Evolutionary conservation across 2,888 invertebrate species (phyloP).

Genomic region (Tenodera sinensis): DNA sequence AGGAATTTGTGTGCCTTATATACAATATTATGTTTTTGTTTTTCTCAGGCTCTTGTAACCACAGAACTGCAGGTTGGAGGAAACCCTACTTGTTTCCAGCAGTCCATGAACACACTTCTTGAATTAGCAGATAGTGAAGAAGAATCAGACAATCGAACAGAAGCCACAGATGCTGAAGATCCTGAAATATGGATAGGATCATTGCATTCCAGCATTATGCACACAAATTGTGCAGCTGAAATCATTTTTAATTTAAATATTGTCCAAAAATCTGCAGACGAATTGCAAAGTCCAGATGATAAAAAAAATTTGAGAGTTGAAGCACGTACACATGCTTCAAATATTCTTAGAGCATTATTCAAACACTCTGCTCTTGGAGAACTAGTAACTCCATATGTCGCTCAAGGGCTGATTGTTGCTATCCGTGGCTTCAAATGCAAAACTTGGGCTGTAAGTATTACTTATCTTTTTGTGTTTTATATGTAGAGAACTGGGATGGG

Average conservation of each 20-base stretch:
- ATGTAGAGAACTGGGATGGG: too few relatives aligned
- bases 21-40: not conserved
- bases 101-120: slow-evolving; percentile 57
- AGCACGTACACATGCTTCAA: slow-evolving; percentile 73
- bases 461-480: not conserved
- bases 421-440: slow-evolving; percentile 68
- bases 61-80: slow-evolving; percentile 64
- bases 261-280: not conserved
- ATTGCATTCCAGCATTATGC: not conserved
- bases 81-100: slow-evolving; percentile 53
- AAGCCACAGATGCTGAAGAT: not conserved
- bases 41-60: slow-evolving; percentile 67
- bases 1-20: not conserved
- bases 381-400: slow-evolving; percentile 63
- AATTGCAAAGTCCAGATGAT: not conserved
- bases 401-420: slow-evolving; percentile 66
- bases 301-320: slow-evolving; percentile 39
- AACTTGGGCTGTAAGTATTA: slow-evolving; percentile 70
- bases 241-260: not conserved
- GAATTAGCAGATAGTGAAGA: slow-evolving; percentile 40
- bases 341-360: slow-evolving; percentile 78
- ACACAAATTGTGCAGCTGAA: not conserved
- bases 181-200: not conserved
- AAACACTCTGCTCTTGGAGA: slow-evolving; percentile 74
- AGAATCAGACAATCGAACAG: not conserved